Percentiles rank a stretch among this genome's conserved stretches.
These are phyloP conservation scores for Lates calcarifer DNA, from an alignment of 2,113 vertebrate species.

Conservation along the genomic window DNA sequence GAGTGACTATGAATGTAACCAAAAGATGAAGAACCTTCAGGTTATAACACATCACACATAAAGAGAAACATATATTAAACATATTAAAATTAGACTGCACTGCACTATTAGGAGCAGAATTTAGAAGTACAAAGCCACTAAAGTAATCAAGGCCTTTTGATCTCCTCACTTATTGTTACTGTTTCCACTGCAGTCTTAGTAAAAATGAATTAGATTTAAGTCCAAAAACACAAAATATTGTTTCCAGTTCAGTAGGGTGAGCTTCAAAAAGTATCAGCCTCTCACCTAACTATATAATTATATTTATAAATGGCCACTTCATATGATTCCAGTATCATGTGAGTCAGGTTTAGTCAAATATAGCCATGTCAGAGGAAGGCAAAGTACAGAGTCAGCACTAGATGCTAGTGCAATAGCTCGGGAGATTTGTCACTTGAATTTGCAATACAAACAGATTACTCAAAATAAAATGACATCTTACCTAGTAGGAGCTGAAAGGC, in stretches of 20 bases:
- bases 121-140: too few species aligned
- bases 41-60: slow-evolving; percentile 23
- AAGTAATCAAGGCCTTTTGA: background rate
- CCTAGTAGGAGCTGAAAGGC: slow-evolving; percentile 98
- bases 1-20: background rate
- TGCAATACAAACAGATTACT: background rate
- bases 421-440: slow-evolving; percentile 11
- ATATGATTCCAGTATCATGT: slow-evolving; percentile 26
- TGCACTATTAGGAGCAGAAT: background rate
- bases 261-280: background rate
- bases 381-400: slow-evolving; percentile 36
- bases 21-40: background rate
- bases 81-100: background rate
- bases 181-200: background rate
- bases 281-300: background rate
- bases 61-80: background rate
- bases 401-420: background rate
- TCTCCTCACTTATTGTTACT: background rate
- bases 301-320: background rate
- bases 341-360: slow-evolving; percentile 40
- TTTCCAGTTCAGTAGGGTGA: background rate
- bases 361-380: slow-evolving; percentile 20
- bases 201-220: background rate
- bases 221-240: background rate
- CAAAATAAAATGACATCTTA: slow-evolving; percentile 81